These are phyloP conservation scores for Drosophila meridionalis DNA, from an alignment of 2,888 invertebrate species.

Conservation along the genomic window DNA sequence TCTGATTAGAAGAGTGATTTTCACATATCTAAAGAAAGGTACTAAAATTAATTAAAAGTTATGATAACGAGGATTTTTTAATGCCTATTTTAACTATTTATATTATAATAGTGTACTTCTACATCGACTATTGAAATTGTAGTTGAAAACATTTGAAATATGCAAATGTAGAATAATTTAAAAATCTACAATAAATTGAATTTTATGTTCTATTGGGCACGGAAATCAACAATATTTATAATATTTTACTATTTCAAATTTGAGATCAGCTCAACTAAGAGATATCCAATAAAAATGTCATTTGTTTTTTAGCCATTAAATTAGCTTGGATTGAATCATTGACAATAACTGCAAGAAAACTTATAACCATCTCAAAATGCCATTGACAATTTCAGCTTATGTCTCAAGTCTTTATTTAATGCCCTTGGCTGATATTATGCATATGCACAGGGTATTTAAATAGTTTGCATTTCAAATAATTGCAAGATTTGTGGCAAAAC, in stretches of 20 bases:
- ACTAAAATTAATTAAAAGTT: not conserved
- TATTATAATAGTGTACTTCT: not conserved
- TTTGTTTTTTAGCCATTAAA: too few relatives aligned
- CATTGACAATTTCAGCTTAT: too few relatives aligned
- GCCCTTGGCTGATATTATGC: not conserved
- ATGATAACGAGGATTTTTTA: not conserved
- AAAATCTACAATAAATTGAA: not conserved
- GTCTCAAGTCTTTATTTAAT: not conserved
- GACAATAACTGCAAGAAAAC: not conserved
- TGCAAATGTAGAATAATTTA: not conserved
- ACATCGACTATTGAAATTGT: not conserved
- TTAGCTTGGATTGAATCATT: not conserved
- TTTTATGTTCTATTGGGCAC: not conserved
- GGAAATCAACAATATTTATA: not conserved
- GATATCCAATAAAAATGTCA: not conserved
- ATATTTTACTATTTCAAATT: not conserved
- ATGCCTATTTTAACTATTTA: not conserved
- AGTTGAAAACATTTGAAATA: not conserved
- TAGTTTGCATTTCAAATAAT: slow-evolving; percentile 41
- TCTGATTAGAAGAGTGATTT: not conserved
- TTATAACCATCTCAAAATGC: not conserved
- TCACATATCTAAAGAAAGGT: too few relatives aligned
- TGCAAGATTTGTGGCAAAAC: slow-evolving; percentile 41
- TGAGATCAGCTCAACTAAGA: not conserved
- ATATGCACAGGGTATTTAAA: slow-evolving; percentile 21